These are phyloP conservation scores for Cynocephalus volans DNA, from an alignment of 2,113 vertebrate genomes.

Conservation along the genomic window DNA sequence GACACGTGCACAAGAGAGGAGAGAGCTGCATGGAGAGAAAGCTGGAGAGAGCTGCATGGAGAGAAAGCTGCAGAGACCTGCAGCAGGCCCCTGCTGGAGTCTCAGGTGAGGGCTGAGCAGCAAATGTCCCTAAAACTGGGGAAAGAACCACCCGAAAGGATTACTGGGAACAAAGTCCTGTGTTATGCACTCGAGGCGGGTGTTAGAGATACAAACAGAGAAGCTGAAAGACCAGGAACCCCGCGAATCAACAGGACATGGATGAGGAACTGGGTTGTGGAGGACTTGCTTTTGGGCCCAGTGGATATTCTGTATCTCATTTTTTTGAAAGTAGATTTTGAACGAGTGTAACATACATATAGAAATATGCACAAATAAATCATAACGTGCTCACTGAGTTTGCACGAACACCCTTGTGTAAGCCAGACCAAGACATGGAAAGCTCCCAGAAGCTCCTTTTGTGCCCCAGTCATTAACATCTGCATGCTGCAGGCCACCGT, in stretches of 20 bases:
- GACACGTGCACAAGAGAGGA: fast-evolving
- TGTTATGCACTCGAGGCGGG: neutral
- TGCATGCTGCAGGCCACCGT: fast-evolving
- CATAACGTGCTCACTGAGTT: neutral
- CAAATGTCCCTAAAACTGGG: neutral
- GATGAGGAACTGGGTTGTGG: neutral
- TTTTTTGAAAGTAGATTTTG: neutral
- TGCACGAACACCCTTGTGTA: neutral
- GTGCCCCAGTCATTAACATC: fast-evolving
- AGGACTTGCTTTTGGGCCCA: neutral
- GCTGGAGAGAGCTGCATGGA: neutral
- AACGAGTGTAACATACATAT: neutral
- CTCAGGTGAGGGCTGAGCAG: neutral
- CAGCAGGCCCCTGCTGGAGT: too few species aligned
- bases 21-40: neutral
- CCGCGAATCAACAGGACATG: neutral
- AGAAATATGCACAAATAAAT: neutral
- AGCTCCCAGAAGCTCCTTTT: neutral
- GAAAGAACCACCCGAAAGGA: neutral
- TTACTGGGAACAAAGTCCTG: fast-evolving
- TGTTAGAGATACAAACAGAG: neutral
- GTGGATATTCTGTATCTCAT: neutral
- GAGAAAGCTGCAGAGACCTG: neutral
- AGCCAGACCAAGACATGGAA: neutral
- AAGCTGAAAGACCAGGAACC: neutral